A percentile compares a stretch with the other conserved stretches of the same genome.
phyloP scores from a whole-genome alignment of 1,140 invertebrate species.

The Danaus plexippus region DNA sequence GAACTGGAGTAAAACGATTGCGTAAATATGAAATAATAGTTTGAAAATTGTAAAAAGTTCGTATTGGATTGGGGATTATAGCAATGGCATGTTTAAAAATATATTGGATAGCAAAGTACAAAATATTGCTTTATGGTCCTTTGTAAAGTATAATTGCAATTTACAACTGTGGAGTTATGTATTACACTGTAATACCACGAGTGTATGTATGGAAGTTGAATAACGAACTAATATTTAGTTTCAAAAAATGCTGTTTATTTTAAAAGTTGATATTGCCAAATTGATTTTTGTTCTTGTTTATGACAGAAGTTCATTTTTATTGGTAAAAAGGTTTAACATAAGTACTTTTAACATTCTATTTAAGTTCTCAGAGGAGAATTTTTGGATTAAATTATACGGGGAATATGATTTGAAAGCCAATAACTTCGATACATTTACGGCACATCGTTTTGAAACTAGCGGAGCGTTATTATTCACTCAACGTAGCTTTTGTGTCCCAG shows the following conservation, averaged over 20 bases:
- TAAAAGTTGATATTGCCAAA: too few relatives aligned
- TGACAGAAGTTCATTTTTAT: too few relatives aligned
- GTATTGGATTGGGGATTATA: conserved; percentile 22
- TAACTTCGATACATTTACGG: conserved; percentile 30
- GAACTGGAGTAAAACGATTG: conserved; percentile 28
- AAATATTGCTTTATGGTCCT: conserved; percentile 17
- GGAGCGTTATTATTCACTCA: conserved; percentile 34
- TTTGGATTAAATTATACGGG: not conserved
- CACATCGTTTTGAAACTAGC: conserved; percentile 28
- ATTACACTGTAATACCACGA: too few relatives aligned
- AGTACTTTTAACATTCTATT: too few relatives aligned
- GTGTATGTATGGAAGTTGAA: too few relatives aligned
- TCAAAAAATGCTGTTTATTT: too few relatives aligned
- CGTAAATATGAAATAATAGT: conserved; percentile 34
- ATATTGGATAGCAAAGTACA: conserved; percentile 14
- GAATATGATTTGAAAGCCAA: conserved; percentile 23
- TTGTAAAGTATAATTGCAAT: conserved; percentile 12
- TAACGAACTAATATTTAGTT: too few relatives aligned
- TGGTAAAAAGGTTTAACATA: too few relatives aligned
- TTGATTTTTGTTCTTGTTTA: too few relatives aligned
- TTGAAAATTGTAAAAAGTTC: conserved; percentile 24
- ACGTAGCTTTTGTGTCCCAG: conserved; percentile 30
- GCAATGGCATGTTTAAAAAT: conserved; percentile 14
- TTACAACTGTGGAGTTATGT: conserved; percentile 14
- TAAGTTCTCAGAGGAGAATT: too few relatives aligned